phyloP scores from a whole-genome alignment of 64 coral and sea anemone species.

The Montipora sp. region DNA sequence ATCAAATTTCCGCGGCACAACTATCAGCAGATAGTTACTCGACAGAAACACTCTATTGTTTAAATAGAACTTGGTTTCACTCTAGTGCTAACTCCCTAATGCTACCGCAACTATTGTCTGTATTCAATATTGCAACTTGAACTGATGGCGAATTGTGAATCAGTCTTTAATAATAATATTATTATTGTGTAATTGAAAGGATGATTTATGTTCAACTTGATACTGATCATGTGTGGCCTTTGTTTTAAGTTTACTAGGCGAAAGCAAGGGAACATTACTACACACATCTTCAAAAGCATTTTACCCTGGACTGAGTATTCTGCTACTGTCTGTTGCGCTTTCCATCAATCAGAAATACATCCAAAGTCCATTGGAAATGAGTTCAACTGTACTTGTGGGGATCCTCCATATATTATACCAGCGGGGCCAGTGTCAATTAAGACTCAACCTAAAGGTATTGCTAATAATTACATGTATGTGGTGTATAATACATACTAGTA shows the following conservation, averaged over 20 bases:
- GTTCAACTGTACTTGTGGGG: slow-evolving; percentile 6
- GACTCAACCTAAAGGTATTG: slow-evolving; percentile 29
- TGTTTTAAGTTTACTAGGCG: neutral
- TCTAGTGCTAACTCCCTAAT: no score
- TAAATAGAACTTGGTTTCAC: no score
- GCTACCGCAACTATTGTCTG: no score
- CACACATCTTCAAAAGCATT: neutral
- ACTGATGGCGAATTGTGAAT: no score
- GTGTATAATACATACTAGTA: no score
- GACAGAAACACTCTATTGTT: no score
- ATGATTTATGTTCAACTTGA: neutral
- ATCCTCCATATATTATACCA: neutral
- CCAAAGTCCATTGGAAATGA: neutral
- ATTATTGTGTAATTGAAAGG: no score
- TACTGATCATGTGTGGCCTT: neutral
- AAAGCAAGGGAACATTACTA: neutral
- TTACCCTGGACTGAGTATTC: slow-evolving; percentile 13
- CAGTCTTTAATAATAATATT: no score
- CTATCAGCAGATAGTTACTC: no score
- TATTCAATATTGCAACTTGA: no score
- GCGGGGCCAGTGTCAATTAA: neutral
- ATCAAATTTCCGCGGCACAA: no score
- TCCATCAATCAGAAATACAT: neutral
- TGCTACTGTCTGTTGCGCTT: neutral
- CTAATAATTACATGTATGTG: no score